phyloP scores from a whole-genome alignment of 2,113 vertebrate genomes.

The Excalfactoria chinensis region DNA sequence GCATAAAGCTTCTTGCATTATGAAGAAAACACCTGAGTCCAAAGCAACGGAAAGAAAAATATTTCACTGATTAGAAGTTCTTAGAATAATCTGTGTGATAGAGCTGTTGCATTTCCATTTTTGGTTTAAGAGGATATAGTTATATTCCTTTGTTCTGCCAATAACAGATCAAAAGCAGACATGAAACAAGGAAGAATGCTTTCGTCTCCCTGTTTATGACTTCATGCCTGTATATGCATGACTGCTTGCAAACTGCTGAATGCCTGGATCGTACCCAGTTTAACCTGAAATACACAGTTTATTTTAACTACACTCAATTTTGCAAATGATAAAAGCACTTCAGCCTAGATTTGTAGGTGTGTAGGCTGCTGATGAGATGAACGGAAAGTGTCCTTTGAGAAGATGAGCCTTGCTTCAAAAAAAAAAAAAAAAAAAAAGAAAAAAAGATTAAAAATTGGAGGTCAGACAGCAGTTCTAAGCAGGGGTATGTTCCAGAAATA shows the following conservation, averaged over 20 bases:
- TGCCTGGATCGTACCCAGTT: neutral
- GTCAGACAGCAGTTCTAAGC: neutral
- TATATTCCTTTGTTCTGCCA: constrained; percentile 23
- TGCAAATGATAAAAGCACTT: neutral
- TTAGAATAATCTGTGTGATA: constrained; percentile 28
- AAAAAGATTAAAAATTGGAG: neutral
- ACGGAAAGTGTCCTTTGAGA: neutral
- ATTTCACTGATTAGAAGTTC: constrained; percentile 54
- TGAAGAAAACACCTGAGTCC: constrained; percentile 14
- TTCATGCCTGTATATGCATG: neutral
- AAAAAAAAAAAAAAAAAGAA: neutral
- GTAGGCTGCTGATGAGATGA: neutral
- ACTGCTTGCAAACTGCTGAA: neutral
- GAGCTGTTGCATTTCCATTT: constrained; percentile 17
- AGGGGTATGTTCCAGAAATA: neutral
- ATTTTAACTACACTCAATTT: neutral
- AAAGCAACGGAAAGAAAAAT: constrained; percentile 31
- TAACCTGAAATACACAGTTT: neutral
- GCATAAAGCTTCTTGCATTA: neutral
- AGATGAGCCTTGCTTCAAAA: neutral
- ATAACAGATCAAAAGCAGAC: constrained; percentile 35
- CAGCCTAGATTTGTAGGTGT: neutral
- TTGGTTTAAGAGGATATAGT: neutral
- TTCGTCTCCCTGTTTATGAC: neutral
- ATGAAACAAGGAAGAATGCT: neutral